A percentile compares a stretch with the other conserved stretches of the same genome.
Conservation (phyloP, 2,113 vertebrate species). For the Tauraco erythrolophus region DNA sequence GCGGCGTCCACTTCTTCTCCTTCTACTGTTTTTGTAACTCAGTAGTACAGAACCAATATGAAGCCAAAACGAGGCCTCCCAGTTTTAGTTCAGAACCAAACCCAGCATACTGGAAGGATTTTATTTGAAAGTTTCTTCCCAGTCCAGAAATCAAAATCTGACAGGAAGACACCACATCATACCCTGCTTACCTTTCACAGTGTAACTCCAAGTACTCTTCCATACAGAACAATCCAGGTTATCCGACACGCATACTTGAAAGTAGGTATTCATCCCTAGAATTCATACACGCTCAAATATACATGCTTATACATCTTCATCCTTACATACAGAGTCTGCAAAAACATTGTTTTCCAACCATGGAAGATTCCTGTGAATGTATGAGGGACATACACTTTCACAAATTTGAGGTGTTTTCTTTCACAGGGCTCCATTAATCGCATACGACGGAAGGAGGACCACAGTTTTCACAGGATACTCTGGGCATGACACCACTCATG, state of each 20-base stretch:
- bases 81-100: neutral
- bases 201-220: neutral
- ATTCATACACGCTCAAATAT: neutral
- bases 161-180: neutral
- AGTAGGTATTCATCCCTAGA: neutral
- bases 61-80: neutral
- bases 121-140: neutral
- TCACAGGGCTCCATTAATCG: neutral
- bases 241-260: accelerated
- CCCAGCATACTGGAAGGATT: neutral
- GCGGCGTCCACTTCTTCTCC: neutral
- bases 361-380: accelerated
- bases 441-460: neutral
- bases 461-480: neutral
- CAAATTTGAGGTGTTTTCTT: neutral
- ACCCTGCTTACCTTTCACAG: neutral
- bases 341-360: neutral
- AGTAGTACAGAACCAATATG: neutral
- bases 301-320: accelerated
- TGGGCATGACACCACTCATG: accelerated
- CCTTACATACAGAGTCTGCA: neutral
- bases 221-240: accelerated
- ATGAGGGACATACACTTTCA: accelerated
- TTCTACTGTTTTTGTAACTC: neutral
- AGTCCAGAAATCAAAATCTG: neutral